Conservation (phyloP, 2,797 vertebrate species). For the Monodelphis domestica region DNA sequence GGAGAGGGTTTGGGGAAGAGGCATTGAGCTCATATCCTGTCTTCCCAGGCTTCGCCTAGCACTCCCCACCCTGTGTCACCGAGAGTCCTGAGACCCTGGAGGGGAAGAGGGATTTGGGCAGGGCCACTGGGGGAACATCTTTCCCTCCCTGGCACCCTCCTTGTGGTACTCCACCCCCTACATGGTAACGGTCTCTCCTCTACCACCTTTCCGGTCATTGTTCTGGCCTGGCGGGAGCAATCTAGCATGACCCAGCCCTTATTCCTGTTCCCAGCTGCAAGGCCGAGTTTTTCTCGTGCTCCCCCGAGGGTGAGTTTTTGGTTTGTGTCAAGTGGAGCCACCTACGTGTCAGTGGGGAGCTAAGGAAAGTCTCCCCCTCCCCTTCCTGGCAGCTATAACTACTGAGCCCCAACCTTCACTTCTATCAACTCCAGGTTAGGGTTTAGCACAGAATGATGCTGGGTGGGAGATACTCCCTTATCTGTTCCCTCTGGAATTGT, state of each 20-base stretch:
- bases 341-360: neutral
- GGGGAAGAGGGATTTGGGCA: slow-evolving; percentile 39
- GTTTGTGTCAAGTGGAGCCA: slow-evolving; percentile 7
- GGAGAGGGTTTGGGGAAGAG: slow-evolving; percentile 42
- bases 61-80: slow-evolving; percentile 45
- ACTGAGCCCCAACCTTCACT: neutral
- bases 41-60: slow-evolving; percentile 44
- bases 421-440: neutral
- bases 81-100: neutral
- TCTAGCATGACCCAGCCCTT: slow-evolving; percentile 63
- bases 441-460: neutral
- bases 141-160: slow-evolving; percentile 51
- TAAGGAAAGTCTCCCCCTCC: neutral
- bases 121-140: slow-evolving; percentile 28
- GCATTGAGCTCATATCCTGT: slow-evolving; percentile 74
- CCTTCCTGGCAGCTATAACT: neutral
- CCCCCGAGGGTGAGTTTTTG: slow-evolving; percentile 43
- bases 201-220: slow-evolving; percentile 79
- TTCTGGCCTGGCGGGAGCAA: slow-evolving; percentile 71
- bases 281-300: slow-evolving; percentile 50
- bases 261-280: slow-evolving; percentile 69
- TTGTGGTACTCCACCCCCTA: slow-evolving; percentile 49
- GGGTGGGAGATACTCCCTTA: neutral
- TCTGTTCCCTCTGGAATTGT: neutral
- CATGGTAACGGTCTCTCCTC: slow-evolving; percentile 18